Evolutionary conservation across 2,113 vertebrate genomes (phyloP).

Genomic region (Fukomys damarensis): DNA sequence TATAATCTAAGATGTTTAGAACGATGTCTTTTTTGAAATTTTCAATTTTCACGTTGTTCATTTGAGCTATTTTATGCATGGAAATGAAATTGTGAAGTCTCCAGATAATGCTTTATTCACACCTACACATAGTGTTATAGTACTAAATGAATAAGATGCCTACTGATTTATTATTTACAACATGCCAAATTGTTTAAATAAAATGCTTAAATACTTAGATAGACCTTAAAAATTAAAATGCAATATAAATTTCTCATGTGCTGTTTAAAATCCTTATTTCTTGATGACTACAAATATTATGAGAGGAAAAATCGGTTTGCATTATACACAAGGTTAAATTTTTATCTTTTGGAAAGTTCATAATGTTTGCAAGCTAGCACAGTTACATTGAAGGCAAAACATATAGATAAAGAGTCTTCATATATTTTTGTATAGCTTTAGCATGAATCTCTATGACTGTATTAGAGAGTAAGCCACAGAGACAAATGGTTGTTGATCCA

Average conservation of each 20-base stretch:
- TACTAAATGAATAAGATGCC: background rate
- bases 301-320: background rate
- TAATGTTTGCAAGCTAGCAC: background rate
- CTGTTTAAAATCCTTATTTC: background rate
- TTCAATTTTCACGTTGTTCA: background rate
- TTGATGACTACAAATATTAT: background rate
- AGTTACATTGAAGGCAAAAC: background rate
- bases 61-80: background rate
- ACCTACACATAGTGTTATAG: background rate
- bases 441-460: background rate
- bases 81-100: background rate
- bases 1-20: background rate
- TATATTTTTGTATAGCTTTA: background rate
- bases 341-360: background rate
- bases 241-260: background rate
- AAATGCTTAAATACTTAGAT: background rate
- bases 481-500: slow-evolving; percentile 7
- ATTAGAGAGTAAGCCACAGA: background rate
- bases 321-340: background rate
- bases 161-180: background rate
- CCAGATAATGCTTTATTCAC: background rate
- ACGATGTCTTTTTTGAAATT: background rate
- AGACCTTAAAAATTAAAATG: background rate
- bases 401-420: background rate
- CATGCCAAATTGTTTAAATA: background rate